A percentile compares a stretch with the other conserved stretches of the same genome.
Conservation (phyloP, 2,888 invertebrate species). For the Venusia cambrica region DNA sequence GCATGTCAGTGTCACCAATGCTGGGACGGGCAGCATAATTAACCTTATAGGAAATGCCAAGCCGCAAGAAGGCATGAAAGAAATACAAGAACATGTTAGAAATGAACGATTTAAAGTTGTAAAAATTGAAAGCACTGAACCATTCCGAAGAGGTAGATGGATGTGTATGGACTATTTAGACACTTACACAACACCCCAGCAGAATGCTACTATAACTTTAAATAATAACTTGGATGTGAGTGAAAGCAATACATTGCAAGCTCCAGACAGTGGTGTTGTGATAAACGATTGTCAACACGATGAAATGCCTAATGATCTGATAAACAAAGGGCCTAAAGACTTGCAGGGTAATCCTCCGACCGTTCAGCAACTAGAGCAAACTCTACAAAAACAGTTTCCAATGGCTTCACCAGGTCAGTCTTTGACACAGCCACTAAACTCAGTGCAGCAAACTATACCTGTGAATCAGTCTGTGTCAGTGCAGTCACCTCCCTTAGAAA, state of each 20-base stretch:
- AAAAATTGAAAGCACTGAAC: conserved; percentile 97
- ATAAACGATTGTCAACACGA: conserved; percentile 77
- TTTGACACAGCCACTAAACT: conserved; percentile 70
- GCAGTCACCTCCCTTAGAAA: conserved; percentile 76
- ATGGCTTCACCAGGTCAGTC: conserved; percentile 78
- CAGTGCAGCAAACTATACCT: conserved; percentile 71
- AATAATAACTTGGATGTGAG: conserved; percentile 73
- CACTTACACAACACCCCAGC: conserved; percentile 85
- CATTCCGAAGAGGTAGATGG: conserved; percentile 95
- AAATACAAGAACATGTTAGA: conserved; percentile 86
- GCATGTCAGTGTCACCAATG: conserved; percentile 83
- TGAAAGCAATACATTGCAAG: conserved; percentile 62
- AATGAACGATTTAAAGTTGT: conserved; percentile 96
- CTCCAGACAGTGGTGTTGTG: conserved; percentile 77
- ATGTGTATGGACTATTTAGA: conserved; percentile 97
- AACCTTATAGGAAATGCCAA: conserved; percentile 79
- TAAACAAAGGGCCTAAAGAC: conserved; percentile 73
- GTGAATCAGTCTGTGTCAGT: conserved; percentile 70
- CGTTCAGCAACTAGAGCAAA: conserved; percentile 74
- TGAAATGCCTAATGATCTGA: conserved; percentile 72
- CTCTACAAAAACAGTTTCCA: conserved; percentile 74
- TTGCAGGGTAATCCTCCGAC: conserved; percentile 66
- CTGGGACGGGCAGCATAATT: conserved; percentile 82
- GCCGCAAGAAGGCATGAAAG: conserved; percentile 79
- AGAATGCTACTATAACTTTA: conserved; percentile 70